Evolutionary conservation across 1,140 invertebrate species (phyloP), one percentile per base, ranked within the genome.

Genomic region (Hirudo medicinalis): DNA sequence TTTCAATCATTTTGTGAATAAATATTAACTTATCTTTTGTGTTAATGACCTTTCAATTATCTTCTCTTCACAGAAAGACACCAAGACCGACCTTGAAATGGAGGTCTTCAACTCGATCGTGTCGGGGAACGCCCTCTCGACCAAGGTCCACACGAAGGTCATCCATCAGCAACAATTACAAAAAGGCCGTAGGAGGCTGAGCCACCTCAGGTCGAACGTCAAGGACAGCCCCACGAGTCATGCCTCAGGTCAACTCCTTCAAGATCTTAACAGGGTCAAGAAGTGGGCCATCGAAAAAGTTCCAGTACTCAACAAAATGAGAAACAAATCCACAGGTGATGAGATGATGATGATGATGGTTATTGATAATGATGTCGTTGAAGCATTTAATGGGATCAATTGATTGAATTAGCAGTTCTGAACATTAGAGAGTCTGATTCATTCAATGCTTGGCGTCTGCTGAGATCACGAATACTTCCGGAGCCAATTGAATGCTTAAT

Each of bases 181-280:
- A 63, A 63, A 63, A n/a, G 57, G 57, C 20, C 22, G 57, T 6
- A 22, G 57, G 13, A 49, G 43, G 43, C 43, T 49, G 43, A 49
- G 43, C 43, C 43, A 49, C 43, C 43, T 49, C 29, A 25, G 8
- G 22, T 63, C 29, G 57, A 63, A 63, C 11, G 29, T 22, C 29
- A 63, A 63, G 29, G 29, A 63, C 29, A 63, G 29, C 17, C 57
- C 57, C 0, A 63, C 57, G 29, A 32, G 29, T 25, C 22, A 63
- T 11, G 57, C 29, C 57, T 32, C 57, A 13, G 57, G 22, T 25
- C 57, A 63, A 63, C 29, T 63, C 9, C 22, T 63, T 63, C 57
- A 63, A 25, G 57, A 63, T 20, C 57, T 63, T n/a, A 32, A 25
- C 22, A 63, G 22, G 57, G 57, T 63, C 8, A 63, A 63, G 57